Evolutionary conservation across 2,888 invertebrate species (phyloP).

Genomic region (Nymphalis c-album): DNA sequence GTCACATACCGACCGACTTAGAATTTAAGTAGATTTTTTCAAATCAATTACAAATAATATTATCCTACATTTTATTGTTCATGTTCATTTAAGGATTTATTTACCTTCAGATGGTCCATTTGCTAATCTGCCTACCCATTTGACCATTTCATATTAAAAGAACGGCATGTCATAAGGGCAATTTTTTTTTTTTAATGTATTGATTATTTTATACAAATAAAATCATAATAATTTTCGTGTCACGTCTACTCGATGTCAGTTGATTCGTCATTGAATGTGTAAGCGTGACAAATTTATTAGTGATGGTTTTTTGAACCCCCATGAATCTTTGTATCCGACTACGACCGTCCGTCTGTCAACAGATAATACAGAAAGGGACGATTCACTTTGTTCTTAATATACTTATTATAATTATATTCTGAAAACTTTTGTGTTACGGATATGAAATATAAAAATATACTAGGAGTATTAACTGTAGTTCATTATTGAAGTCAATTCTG

Average conservation of each 20-base stretch:
- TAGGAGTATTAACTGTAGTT: background rate
- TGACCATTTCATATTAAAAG: too few species aligned
- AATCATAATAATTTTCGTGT: background rate
- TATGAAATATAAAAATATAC: background rate
- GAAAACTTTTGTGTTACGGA: background rate
- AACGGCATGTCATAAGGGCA: too few species aligned
- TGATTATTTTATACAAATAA: background rate
- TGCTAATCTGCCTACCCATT: too few species aligned
- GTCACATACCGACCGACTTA: too few species aligned
- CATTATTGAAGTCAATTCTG: too few species aligned
- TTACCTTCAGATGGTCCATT: too few species aligned
- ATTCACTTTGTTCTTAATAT: conserved; percentile 20
- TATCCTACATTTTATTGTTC: too few species aligned
- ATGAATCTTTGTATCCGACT: conserved; percentile 46
- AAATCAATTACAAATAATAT: too few species aligned
- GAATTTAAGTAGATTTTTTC: too few species aligned
- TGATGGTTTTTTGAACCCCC: conserved; percentile 45
- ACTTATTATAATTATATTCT: background rate
- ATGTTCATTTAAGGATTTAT: too few species aligned
- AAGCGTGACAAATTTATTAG: conserved; percentile 54
- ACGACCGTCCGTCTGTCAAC: conserved; percentile 36
- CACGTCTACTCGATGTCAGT: conserved; percentile 1
- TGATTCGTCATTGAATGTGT: conserved; percentile 40
- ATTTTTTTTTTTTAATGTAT: too few species aligned
- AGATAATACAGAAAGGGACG: conserved; percentile 23